Base-by-base conservation (phyloP, 2,797 vertebrate species). In the Tenualosa ilisha region DNA sequence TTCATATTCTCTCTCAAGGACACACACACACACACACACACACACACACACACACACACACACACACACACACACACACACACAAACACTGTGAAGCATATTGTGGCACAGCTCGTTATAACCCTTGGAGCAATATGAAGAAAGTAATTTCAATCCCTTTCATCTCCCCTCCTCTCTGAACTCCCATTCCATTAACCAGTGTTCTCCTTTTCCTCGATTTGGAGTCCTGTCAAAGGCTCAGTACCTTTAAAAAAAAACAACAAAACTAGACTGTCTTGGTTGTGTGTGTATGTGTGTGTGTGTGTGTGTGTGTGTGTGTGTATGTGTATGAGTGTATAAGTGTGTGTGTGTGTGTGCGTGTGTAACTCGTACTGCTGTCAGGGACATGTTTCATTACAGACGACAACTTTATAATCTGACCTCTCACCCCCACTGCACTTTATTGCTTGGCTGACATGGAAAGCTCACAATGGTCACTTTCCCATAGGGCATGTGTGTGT, bases 351-450 rank as follows among this genome's bases (percentile, higher is more conserved):
- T 75, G 37, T 75, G 31, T 43, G 37, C 20, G 68, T 75, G 37
- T 63, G 59, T 63, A 17, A 22, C 3, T 59, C 56, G 20, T 59
- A 20, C 22, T 24, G 22, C 8, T 24, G 75, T 88, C 81, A 54
- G 3, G 65, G 86, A 56, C 85, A 88, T 82, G 91, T 90, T 90
- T 91, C 84, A 79, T 43, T 79, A 46, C 37, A 43, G 17, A 79
- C 40, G 72, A 79, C 72, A 26, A 91, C 89, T 88, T 92, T 89
- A 93, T 90, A 85, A 88, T 84, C 89, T 85, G 49, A 90, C 90
- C 92, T 88, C 85, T 92, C 89, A 94, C 94, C 93, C 83, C 86
- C 83, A 83, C 84, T 87, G 86, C 87, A 87, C 84, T 93, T 91
- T 83, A 91, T 85, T 88, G 82, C 87, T 85, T 88, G 84, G 87